Evolutionary conservation across 2,113 vertebrate genomes (phyloP), one percentile per base, ranked within the genome.

Genomic region (Brachirus orientalis): DNA sequence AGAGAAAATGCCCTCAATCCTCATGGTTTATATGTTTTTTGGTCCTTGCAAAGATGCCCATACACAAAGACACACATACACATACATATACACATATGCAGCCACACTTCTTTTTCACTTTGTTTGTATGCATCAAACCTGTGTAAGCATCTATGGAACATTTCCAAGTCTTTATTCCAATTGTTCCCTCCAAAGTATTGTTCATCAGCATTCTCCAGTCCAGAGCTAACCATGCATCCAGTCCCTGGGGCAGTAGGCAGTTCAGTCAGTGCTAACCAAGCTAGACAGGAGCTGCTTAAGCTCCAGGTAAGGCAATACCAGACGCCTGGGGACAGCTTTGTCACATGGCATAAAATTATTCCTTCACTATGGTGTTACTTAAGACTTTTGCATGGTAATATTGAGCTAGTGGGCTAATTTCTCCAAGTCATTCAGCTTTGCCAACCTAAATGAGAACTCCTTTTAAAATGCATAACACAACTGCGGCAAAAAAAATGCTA

Each of bases 251-350:
- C 80, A 74, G 65, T 74, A 82, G 80, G 50, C 79, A 83, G 76
- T 74, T 71, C 72, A 83, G 75, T 72, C 75, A 79, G 80, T 13
- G 53, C 83, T 88, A 89, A 88, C 87, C 77, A 48, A 86, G 75
- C 80, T 78, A 82, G 86, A 88, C 85, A 90, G 80, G 79, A 76
- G 67, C 79, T 72, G 76, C 71, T 85, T 75, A 64, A 69, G 70
- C 79, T 86, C 59, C 56, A 83, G 88, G 86, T 84, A 80, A 71
- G 57, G 69, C 77, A 51, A 72, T 77, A 69, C 63, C 81, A 80
- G 56, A 79, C 44, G 70, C 71, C 72, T 10, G 53, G 51, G 72
- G 73, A 82, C 48, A 61, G 28, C 55, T 43, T 53, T 69, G 76
- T 69, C 76, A 74, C 51, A 64, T 35, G 67, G 52, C 62, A 50